Base-by-base conservation (phyloP, 1,140 invertebrate species). In the Probaryconus sp. region DNA sequence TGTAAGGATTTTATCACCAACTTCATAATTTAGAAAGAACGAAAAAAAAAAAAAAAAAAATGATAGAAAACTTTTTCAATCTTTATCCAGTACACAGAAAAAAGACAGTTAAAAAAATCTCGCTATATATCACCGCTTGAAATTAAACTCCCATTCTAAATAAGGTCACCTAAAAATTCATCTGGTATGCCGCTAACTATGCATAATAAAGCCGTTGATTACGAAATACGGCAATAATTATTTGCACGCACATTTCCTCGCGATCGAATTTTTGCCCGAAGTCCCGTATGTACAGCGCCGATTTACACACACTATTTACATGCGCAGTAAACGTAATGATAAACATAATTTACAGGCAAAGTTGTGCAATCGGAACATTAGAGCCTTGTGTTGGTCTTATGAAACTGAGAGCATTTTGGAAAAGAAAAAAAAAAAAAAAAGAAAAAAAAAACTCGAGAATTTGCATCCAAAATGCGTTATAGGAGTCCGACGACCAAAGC, bases 391-490 rank as follows among this genome's bases (percentile, higher is more conserved):
- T n/a, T n/a, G n/a, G n/a, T n/a, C 10, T 69, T 69, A 14, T 21
- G 55, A 16, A 53, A 60, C n/a, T n/a, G 37, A 9, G 5, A 4
- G 17, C 4, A 31, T 50, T 58, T 53, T 33, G 43, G 51, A 72
- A 64, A 72, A 72, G n/a, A n/a, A n/a, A n/a, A n/a, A n/a, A n/a
- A n/a, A n/a, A n/a, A n/a, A n/a, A n/a, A n/a, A n/a, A n/a, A n/a
- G n/a, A n/a, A n/a, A n/a, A n/a, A n/a, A n/a, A n/a, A n/a, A n/a
- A n/a, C 38, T 58, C 9, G 5, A 18, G 16, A 31, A 73, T 73
- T 65, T 67, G 61, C 55, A 68, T 68, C 71, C 71, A 56, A 74
- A 74, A 74, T 51, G 50, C 16, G 43, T 14, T 51, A 53, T n/a
- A 17, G 42, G 51, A n/a, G n/a, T n/a, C n/a, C n/a, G n/a, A n/a